These are phyloP conservation scores for Discoglossus pictus DNA, from an alignment of 2,797 vertebrate species.

Conservation along the genomic window DNA sequence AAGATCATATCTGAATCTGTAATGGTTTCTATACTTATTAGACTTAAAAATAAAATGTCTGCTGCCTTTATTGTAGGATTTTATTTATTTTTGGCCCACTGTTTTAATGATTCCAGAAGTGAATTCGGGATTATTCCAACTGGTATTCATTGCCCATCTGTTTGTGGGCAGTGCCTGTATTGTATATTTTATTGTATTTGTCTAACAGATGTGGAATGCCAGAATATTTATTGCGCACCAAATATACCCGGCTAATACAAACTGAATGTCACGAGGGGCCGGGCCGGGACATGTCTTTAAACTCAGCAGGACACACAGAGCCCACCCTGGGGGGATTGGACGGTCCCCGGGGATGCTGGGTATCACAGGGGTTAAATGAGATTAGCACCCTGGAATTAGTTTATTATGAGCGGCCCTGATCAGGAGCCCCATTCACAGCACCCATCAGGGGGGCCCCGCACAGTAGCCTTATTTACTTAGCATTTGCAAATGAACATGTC, in stretches of 20 bases:
- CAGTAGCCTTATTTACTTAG: conserved; percentile 45
- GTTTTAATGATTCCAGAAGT: no score
- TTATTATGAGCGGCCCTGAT: conserved; percentile 25
- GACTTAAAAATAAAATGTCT: no score
- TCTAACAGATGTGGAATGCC: no score
- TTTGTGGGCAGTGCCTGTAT: no score
- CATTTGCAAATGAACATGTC: conserved; percentile 45
- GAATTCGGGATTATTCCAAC: no score
- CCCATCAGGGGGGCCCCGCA: conserved; percentile 21
- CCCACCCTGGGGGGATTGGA: conserved; percentile 25
- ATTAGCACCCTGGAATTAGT: conserved; percentile 35
- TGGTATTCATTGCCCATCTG: no score
- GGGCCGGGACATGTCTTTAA: conserved; percentile 8
- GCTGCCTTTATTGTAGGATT: no score
- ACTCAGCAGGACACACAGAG: conserved; percentile 42
- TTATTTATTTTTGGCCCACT: no score
- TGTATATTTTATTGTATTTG: no score
- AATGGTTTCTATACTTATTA: no score
- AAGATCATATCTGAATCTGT: no score
- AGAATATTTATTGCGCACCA: background rate
- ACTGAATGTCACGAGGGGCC: conserved; percentile 4
- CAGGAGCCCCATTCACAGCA: conserved; percentile 1
- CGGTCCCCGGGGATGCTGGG: conserved; percentile 16
- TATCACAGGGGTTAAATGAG: conserved; percentile 44
- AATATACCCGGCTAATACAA: background rate